A percentile compares a stretch with the other conserved stretches of the same genome.
Conservation (phyloP, 2,797 vertebrate species). For the Lycodopsis pacificus region DNA sequence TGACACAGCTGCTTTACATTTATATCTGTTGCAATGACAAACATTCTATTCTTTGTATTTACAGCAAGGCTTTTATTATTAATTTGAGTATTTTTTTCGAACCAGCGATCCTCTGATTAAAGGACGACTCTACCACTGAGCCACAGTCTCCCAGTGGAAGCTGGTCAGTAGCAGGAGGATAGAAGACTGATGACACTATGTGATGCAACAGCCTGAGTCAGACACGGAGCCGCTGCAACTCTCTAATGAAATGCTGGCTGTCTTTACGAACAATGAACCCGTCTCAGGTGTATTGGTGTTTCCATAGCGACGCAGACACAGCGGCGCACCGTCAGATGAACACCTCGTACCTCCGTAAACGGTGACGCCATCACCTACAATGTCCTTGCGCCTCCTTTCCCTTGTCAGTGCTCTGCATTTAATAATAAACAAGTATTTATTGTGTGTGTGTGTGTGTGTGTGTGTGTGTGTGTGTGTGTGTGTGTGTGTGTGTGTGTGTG, state of each 20-base stretch:
- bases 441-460: background rate
- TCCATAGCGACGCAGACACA: conserved; percentile 48
- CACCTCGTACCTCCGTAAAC: background rate
- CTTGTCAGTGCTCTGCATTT: background rate
- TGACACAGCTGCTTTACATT: too few relatives aligned
- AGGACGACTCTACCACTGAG: too few relatives aligned
- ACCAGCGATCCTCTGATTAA: too few relatives aligned
- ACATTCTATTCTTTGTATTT: too few relatives aligned
- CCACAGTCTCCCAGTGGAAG: too few relatives aligned
- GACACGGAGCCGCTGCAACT: conserved; percentile 15
- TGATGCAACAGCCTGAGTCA: conserved; percentile 45
- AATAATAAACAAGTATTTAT: too few relatives aligned
- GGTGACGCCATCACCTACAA: background rate
- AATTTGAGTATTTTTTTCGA: too few relatives aligned
- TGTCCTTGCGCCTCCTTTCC: background rate
- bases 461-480: background rate
- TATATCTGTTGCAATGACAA: too few relatives aligned
- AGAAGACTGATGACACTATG: conserved; percentile 8
- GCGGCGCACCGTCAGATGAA: conserved; percentile 11
- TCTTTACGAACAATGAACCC: conserved; percentile 56
- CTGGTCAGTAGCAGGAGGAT: too few relatives aligned
- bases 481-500: background rate
- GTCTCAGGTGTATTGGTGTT: conserved; percentile 30
- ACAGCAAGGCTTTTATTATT: too few relatives aligned
- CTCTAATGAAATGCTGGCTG: conserved; percentile 52